Evolutionary conservation across 2,888 invertebrate species (phyloP).

Genomic region (Heliconius erato): DNA sequence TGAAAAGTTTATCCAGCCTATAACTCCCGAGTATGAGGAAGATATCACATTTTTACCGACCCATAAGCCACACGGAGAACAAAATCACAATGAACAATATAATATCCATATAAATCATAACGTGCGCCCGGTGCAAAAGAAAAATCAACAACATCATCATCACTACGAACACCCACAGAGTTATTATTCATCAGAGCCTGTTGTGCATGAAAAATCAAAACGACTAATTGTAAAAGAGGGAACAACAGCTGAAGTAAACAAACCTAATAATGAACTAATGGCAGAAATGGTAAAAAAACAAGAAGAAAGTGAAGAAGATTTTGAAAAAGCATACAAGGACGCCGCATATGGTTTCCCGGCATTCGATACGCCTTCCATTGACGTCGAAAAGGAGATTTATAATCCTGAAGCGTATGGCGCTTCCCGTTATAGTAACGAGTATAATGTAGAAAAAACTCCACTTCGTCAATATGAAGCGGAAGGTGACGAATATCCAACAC

Average conservation of each 20-base stretch:
- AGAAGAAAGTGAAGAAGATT: constrained; percentile 78
- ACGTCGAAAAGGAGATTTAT: constrained; percentile 73
- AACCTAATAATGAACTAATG: constrained; percentile 66
- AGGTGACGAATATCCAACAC: constrained; percentile 72
- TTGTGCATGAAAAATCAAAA: constrained; percentile 72
- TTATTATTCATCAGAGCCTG: constrained; percentile 57
- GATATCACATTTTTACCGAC: constrained; percentile 64
- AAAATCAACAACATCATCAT: constrained; percentile 36
- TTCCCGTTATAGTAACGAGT: constrained; percentile 63
- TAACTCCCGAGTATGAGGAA: constrained; percentile 70
- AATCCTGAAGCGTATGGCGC: constrained; percentile 71
- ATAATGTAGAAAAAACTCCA: constrained; percentile 66
- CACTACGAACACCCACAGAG: constrained; percentile 51
- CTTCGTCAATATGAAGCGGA: constrained; percentile 74
- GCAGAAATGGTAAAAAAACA: constrained; percentile 70
- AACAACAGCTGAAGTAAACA: constrained; percentile 68
- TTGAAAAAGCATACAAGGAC: constrained; percentile 78
- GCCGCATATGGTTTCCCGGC: constrained; percentile 79
- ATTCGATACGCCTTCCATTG: constrained; percentile 63
- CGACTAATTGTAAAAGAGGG: constrained; percentile 72
- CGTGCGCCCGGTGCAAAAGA: constrained; percentile 8
- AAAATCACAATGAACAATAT: constrained; percentile 64
- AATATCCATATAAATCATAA: constrained; percentile 49
- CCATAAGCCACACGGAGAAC: constrained; percentile 64
- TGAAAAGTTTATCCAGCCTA: constrained; percentile 59